A percentile compares a stretch with the other conserved stretches of the same genome.
Conservation (phyloP, 30 jellyfish, hydroid and myxozoan genomes). For the Hydra vulgaris region DNA sequence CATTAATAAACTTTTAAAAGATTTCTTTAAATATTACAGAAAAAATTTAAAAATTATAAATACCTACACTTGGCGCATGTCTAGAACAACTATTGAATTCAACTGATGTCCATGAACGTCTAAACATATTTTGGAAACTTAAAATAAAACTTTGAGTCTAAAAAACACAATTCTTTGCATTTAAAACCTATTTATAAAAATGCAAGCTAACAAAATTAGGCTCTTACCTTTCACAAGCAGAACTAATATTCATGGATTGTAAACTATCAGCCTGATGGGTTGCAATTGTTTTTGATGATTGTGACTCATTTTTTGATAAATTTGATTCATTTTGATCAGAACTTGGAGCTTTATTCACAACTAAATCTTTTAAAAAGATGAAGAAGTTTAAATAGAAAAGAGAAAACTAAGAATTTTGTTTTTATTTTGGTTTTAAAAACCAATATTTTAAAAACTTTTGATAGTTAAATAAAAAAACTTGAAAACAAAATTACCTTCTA, state of each 20-base stretch:
- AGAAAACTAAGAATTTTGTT: background rate
- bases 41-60: no score
- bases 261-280: background rate
- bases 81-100: background rate
- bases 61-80: background rate
- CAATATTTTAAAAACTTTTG: no score
- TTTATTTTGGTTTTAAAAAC: no score
- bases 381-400: no score
- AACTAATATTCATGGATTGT: slow-evolving; percentile 19
- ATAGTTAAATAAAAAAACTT: background rate
- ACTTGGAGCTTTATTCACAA: background rate
- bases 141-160: background rate
- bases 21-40: no score
- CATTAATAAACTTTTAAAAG: no score
- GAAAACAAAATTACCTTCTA: background rate
- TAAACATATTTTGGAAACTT: background rate
- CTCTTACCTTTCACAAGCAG: slow-evolving; percentile 11
- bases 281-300: background rate
- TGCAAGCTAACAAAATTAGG: background rate
- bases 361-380: background rate
- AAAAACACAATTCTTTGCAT: no score
- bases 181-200: background rate
- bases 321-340: background rate
- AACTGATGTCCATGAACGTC: no score
- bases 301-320: no score